A percentile compares a stretch with the other conserved stretches of the same genome.
Evolutionary conservation across 2,888 invertebrate genomes (phyloP).

Genomic region (Noctua janthe): DNA sequence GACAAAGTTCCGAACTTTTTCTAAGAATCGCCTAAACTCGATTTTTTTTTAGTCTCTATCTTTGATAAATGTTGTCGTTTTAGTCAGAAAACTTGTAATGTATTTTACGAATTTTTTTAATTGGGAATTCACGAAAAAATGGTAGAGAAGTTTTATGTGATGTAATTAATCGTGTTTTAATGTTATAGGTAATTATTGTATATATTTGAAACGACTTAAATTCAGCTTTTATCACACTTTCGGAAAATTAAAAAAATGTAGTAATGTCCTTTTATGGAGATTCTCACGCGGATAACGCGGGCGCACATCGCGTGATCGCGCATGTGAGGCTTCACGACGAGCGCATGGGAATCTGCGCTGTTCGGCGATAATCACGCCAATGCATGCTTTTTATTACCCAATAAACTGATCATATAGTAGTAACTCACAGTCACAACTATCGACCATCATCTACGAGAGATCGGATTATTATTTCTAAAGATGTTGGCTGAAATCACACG

Average conservation of each 20-base stretch:
- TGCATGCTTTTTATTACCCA: slow-evolving; percentile 38
- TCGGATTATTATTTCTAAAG: slow-evolving; percentile 9
- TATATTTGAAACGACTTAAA: slow-evolving; percentile 2
- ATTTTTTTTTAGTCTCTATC: slow-evolving; percentile 10
- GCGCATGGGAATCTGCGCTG: slow-evolving; percentile 79
- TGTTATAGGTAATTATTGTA: background rate
- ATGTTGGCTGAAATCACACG: slow-evolving; percentile 25
- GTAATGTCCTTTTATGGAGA: slow-evolving; percentile 58
- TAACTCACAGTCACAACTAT: slow-evolving; percentile 13
- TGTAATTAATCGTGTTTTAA: slow-evolving; percentile 32
- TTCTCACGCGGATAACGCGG: slow-evolving; percentile 77
- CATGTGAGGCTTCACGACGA: slow-evolving; percentile 77
- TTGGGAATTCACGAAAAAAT: slow-evolving; percentile 22
- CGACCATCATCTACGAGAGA: slow-evolving; percentile 1
- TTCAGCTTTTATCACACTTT: slow-evolving; percentile 10
- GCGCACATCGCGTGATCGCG: slow-evolving; percentile 78
- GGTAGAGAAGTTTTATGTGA: slow-evolving; percentile 15
- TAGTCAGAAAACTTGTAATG: slow-evolving; percentile 12
- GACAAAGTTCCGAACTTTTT: slow-evolving; percentile 37
- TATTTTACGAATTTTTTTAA: slow-evolving; percentile 47
- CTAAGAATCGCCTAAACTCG: slow-evolving; percentile 46
- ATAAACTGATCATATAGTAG: slow-evolving; percentile 27
- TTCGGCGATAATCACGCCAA: slow-evolving; percentile 59
- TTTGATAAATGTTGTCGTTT: slow-evolving; percentile 30
- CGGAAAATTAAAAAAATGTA: slow-evolving; percentile 48